Evolutionary conservation across 2,888 invertebrate species (phyloP).

Genomic region (Drosophila aldrichi): DNA sequence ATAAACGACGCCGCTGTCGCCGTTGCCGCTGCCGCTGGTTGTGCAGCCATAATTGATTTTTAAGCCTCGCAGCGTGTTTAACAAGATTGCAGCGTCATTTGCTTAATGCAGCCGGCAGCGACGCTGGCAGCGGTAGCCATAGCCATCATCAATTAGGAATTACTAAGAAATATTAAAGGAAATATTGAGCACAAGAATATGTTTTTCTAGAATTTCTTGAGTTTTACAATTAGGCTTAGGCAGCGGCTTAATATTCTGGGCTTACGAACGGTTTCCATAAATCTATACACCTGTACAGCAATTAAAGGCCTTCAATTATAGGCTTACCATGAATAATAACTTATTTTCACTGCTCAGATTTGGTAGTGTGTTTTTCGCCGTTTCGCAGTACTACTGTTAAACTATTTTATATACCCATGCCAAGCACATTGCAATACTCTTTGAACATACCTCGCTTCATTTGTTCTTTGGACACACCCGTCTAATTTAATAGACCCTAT

Average conservation of each 20-base stretch:
- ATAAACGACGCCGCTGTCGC: slow-evolving; percentile 27
- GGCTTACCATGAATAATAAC: not conserved
- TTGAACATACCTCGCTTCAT: not conserved
- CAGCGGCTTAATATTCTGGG: slow-evolving; percentile 5
- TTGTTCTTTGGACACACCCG: slow-evolving; percentile 26
- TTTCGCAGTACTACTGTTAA: too few relatives aligned
- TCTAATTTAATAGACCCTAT: slow-evolving; percentile 4
- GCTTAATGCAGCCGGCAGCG: slow-evolving; percentile 11
- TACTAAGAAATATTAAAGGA: slow-evolving; percentile 17
- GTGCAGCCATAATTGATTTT: slow-evolving; percentile 54
- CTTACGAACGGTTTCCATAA: not conserved
- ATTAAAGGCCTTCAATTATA: not conserved
- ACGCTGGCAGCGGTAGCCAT: not conserved
- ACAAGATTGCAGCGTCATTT: slow-evolving; percentile 74
- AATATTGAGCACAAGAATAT: not conserved
- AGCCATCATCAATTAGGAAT: slow-evolving; percentile 48
- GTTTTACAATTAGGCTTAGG: slow-evolving; percentile 3
- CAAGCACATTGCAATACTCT: not conserved
- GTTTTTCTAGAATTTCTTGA: not conserved
- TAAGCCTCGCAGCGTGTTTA: slow-evolving; percentile 47
- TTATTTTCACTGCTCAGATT: not conserved
- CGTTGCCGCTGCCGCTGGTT: slow-evolving; percentile 15
- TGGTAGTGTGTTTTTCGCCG: too few relatives aligned
- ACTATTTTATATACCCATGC: not conserved
- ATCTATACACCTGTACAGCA: not conserved